Evolutionary conservation across 2,113 vertebrate genomes (phyloP).

Genomic region (Chaetodon trifascialis): DNA sequence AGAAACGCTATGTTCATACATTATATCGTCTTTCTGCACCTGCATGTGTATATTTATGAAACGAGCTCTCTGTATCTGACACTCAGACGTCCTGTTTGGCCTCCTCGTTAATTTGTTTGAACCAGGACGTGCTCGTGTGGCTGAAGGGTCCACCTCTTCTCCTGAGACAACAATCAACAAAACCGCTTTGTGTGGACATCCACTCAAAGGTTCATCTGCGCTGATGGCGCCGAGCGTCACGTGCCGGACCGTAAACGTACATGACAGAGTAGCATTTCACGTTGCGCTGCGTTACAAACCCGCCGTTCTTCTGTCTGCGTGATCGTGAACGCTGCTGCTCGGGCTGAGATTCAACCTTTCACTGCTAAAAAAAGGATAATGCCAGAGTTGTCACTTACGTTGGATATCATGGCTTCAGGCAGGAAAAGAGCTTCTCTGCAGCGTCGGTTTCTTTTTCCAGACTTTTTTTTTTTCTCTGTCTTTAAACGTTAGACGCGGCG

Average conservation of each 20-base stretch:
- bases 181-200: not conserved
- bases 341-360: slow-evolving; percentile 77
- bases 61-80: not conserved
- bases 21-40: not conserved
- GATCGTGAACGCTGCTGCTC: slow-evolving; percentile 38
- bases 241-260: slow-evolving; percentile 33
- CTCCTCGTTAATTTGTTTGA: slow-evolving; percentile 25
- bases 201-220: slow-evolving; percentile 20
- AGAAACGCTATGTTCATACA: not conserved
- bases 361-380: slow-evolving; percentile 62
- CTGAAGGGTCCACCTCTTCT: slow-evolving; percentile 19
- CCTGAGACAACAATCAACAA: slow-evolving; percentile 24
- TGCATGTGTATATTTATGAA: not conserved
- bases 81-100: slow-evolving; percentile 9
- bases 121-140: slow-evolving; percentile 14
- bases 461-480: slow-evolving; percentile 18
- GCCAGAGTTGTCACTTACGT: slow-evolving; percentile 76
- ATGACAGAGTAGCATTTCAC: slow-evolving; percentile 63
- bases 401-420: slow-evolving; percentile 60
- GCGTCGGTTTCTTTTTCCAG: slow-evolving; percentile 46
- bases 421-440: slow-evolving; percentile 51
- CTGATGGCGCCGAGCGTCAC: slow-evolving; percentile 10
- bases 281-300: slow-evolving; percentile 25
- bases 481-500: slow-evolving; percentile 46
- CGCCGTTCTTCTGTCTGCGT: slow-evolving; percentile 46